A percentile compares a stretch with the other conserved stretches of the same genome.
phyloP scores from a whole-genome alignment of 2,113 vertebrate genomes.

The Axis porcinus region DNA sequence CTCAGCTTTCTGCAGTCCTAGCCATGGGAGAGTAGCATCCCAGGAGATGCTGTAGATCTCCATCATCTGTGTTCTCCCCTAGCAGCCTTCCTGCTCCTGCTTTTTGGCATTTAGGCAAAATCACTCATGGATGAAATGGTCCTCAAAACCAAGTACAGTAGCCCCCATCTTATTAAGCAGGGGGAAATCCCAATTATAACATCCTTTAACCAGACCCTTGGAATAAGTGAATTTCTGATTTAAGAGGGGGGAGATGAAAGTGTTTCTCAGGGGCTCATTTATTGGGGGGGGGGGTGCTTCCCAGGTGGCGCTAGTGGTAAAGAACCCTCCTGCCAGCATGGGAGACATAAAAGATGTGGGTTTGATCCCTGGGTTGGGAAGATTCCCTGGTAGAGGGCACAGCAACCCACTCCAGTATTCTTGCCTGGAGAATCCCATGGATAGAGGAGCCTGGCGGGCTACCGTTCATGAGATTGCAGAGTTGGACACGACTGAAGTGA shows the following conservation, averaged over 20 bases:
- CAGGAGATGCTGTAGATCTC: rapidly evolving
- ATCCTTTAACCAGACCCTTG: neutral
- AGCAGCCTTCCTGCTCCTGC: neutral
- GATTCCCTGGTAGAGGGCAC: neutral
- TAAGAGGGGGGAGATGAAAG: neutral
- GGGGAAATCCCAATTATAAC: too few species aligned
- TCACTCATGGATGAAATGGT: neutral
- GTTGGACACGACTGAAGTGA: neutral
- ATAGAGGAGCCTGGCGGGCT: neutral
- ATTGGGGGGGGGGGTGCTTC: neutral
- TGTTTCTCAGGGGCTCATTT: neutral
- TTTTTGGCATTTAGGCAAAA: neutral
- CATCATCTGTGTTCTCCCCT: neutral
- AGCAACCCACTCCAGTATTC: neutral
- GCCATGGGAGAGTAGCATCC: neutral
- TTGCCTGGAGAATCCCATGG: neutral
- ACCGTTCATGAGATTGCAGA: neutral
- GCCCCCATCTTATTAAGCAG: neutral
- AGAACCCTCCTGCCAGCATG: neutral
- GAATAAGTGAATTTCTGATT: neutral
- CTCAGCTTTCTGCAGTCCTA: neutral
- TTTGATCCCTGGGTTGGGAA: neutral
- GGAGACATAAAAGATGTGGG: neutral
- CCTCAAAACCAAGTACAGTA: neutral
- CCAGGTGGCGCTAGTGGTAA: neutral